Base-by-base conservation (phyloP, 2,888 invertebrate species). In the Euphydryas editha region DNA sequence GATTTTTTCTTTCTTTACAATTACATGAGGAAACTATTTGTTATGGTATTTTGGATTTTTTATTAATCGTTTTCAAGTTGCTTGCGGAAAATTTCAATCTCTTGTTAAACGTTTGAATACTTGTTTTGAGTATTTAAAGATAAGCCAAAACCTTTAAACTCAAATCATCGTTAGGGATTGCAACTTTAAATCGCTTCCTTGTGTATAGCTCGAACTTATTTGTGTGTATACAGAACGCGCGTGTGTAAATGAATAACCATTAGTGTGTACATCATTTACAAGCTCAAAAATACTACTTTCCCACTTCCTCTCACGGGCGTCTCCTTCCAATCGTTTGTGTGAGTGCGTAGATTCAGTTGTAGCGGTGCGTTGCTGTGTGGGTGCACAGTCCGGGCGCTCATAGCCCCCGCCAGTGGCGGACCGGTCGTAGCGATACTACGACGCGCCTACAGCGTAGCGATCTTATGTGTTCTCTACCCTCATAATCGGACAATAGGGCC, bases 331-430 rank as follows among this genome's bases (percentile, higher is more conserved):
- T 68, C 61, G 68, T 24, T 30, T 76, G 89, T 88, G 86, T 88
- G 88, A 59, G 86, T 82, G 77, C 73, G 76, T 71, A 73, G 76
- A 71, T 72, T 74, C 85, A 71, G 67, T 71, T 73, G 84, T 77
- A 86, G 87, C 87, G 86, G 73, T 68, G 49, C 71, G 68, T 68
- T 69, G n/a, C 58, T 79, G 88, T 90, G 86, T 86, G 82, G 74
- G 90, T 86, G 88, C 79, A 76, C 82, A 81, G 85, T 90, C 91
- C 91, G 89, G 91, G 83, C 83, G 81, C 81, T 79, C 86, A 86
- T 88, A 90, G 90, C 90, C 89, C 90, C 91, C 92, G 90, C 86
- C 89, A 92, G 92, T 92, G 81, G 81, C 81, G 85, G 88, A 84
- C 87, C 86, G 84, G 79, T 74, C 85, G 87, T 86, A 87, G 87